These are phyloP conservation scores for Rhabditoides inermis DNA, from an alignment of 2,888 invertebrate species.

Conservation along the genomic window DNA sequence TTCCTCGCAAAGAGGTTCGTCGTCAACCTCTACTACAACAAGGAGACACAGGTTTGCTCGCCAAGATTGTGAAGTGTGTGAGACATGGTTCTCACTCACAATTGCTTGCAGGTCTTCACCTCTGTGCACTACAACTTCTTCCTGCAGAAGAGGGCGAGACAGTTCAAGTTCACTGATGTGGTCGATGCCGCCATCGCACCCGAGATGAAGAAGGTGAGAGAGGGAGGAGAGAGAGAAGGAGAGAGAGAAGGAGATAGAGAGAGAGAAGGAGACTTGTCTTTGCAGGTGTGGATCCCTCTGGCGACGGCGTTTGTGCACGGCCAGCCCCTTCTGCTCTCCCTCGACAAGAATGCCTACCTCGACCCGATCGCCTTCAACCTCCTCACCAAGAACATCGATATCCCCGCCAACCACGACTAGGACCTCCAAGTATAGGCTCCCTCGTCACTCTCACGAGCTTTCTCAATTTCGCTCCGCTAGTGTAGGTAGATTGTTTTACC, in stretches of 20 bases:
- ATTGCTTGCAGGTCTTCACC: slow-evolving; percentile 34
- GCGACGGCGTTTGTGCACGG: slow-evolving; percentile 45
- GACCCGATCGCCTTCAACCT: slow-evolving; percentile 32
- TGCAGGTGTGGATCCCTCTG: slow-evolving; percentile 41
- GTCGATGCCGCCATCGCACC: slow-evolving; percentile 35
- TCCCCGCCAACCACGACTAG: slow-evolving; percentile 32
- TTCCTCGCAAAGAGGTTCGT: slow-evolving; percentile 49
- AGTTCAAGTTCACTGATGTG: slow-evolving; percentile 38
- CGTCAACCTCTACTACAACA: slow-evolving; percentile 43
- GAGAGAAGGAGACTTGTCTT: not conserved
- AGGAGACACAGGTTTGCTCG: slow-evolving; percentile 24
- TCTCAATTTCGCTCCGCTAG: no score
- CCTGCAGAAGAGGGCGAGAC: slow-evolving; percentile 39
- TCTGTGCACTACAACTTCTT: slow-evolving; percentile 48
- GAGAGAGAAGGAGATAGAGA: not conserved
- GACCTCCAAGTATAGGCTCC: not conserved
- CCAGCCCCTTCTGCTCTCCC: slow-evolving; percentile 39
- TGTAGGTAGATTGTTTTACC: no score
- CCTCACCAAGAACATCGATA: slow-evolving; percentile 31
- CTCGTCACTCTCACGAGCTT: not conserved
- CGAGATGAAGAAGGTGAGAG: slow-evolving; percentile 29
- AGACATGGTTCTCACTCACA: not conserved
- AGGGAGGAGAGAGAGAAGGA: not conserved
- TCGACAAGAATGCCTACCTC: slow-evolving; percentile 32
- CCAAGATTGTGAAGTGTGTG: no score